Evolutionary conservation across 2,888 invertebrate species (phyloP).

Genomic region (Smittia aterrima): DNA sequence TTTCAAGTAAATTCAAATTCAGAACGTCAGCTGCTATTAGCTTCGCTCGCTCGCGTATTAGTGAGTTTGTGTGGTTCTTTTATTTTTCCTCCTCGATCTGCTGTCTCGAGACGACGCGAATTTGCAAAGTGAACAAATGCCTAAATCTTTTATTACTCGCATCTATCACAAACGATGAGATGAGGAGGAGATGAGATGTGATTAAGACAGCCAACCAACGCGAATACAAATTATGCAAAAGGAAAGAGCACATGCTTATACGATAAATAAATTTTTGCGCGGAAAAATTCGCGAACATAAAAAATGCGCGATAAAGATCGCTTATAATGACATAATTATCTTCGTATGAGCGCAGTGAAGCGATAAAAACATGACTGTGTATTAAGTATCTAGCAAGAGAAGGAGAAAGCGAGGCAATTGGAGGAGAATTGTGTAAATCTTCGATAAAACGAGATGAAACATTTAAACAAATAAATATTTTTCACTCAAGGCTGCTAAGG

Average conservation of each 20-base stretch:
- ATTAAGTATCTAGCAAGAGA: not conserved
- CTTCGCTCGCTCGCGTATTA: not conserved
- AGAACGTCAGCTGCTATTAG: not conserved
- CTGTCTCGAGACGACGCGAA: not conserved
- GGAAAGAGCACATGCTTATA: not conserved
- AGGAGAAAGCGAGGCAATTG: not conserved
- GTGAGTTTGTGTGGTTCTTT: constrained; percentile 9
- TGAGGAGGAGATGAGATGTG: not conserved
- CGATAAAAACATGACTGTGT: not conserved
- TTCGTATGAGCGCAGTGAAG: constrained; percentile 10
- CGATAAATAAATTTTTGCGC: not conserved
- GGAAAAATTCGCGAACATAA: not conserved
- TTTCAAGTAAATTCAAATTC: not conserved
- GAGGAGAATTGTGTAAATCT: constrained; percentile 4
- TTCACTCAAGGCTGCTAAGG: not conserved
- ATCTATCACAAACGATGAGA: not conserved
- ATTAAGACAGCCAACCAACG: not conserved
- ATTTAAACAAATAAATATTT: constrained; percentile 1
- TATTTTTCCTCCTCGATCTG: not conserved
- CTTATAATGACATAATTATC: constrained; percentile 4
- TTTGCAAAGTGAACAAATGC: not conserved
- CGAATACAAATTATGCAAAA: not conserved
- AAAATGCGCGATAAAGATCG: not conserved
- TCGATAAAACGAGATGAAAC: constrained; percentile 7
- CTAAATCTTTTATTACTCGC: not conserved